A percentile compares a stretch with the other conserved stretches of the same genome.
phyloP scores from a whole-genome alignment of 2,113 vertebrate genomes.

The Python bivittatus region DNA sequence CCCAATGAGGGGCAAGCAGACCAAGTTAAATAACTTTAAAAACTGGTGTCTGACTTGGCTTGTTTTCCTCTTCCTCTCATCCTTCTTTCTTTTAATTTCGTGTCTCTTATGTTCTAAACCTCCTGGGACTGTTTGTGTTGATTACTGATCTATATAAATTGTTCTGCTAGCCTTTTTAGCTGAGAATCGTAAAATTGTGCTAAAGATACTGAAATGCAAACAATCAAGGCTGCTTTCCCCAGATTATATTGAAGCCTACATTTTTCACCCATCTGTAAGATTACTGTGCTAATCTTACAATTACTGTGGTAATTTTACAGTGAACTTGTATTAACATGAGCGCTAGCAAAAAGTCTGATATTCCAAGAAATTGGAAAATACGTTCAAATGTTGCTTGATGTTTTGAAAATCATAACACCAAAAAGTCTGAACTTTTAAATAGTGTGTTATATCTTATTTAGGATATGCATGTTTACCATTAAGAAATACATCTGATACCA shows the following conservation, averaged over 20 bases:
- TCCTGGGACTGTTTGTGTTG: not conserved
- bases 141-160: not conserved
- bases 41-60: not conserved
- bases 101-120: not conserved
- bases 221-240: not conserved
- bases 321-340: not conserved
- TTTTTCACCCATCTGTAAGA: not conserved
- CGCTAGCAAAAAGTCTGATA: not conserved
- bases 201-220: not conserved
- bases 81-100: not conserved
- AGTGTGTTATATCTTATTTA: not conserved
- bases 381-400: not conserved
- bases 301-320: not conserved
- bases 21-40: not conserved
- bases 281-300: not conserved
- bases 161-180: not conserved
- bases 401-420: too few species aligned
- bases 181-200: not conserved
- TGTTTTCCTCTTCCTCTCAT: not conserved
- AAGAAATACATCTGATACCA: not conserved
- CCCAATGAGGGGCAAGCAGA: not conserved
- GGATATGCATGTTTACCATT: not conserved
- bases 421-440: too few species aligned
- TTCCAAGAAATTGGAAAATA: not conserved
- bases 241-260: not conserved